Base-by-base conservation (phyloP, 2,888 invertebrate species). In the Chorisops tibialis region DNA sequence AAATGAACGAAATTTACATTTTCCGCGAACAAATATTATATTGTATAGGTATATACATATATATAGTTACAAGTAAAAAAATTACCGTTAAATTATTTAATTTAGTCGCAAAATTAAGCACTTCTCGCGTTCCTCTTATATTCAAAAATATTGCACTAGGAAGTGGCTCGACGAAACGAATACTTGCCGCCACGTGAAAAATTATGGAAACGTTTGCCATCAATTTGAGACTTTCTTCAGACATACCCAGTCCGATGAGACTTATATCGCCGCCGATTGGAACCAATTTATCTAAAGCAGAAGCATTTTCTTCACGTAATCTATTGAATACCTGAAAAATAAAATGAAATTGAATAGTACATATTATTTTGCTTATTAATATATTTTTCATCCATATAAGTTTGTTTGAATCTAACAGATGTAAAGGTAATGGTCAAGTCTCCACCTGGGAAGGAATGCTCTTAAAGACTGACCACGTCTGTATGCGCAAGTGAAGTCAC, bases 121-220 rank as follows among this genome's bases (percentile, higher is more conserved):
- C 67, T 68, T 86, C 83, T 24, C 81, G 78, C 0, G 86, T 84
- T 0, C 86, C 85, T 63, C 83, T 74, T 0, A 84, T 79, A 64
- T 87, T 87, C 60, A 82, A 67, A 7, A 82, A 74, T 0, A 83
- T 78, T 0, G 87, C 85, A 51, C 77, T 80, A 69, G 81, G 82
- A 1, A 93, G 74, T 0, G 83, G 79, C 69, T 91, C 91, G 67
- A 91, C 87, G 72, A 93, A 93, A 69, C 87, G 51, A 1, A 90
- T 86, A 14, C 87, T 87, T 0, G 89, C 90, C 1, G 89, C 89
- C 1, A 83, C 84, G 70, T 89, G 88, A 70, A 86, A 87, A 3
- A 89, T 81, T 1, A 89, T 78, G 43, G 85, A 79, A 0, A 87
- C 83, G 38, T 83, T 79, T n/a, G 85, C 79, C 16, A 81, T 75